A percentile compares a stretch with the other conserved stretches of the same genome.
These are phyloP conservation scores for Anarrhichthys ocellatus DNA, from an alignment of 2,113 vertebrate species.

Conservation along the genomic window DNA sequence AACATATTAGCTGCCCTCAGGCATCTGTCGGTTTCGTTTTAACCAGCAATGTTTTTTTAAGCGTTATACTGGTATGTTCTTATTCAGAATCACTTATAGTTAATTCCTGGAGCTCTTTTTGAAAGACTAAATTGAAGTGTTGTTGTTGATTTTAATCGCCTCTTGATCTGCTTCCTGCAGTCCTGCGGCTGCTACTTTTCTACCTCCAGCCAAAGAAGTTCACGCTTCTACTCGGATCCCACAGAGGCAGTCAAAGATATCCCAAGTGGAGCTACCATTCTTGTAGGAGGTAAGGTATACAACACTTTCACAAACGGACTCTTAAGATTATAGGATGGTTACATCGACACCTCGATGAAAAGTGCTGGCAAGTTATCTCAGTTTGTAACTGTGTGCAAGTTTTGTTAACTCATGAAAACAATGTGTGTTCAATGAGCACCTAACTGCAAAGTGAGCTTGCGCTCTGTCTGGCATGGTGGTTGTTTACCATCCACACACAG, in stretches of 20 bases:
- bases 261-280: slow-evolving; percentile 89
- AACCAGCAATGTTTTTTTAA: not conserved
- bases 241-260: slow-evolving; percentile 95
- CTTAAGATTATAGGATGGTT: not conserved
- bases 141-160: not conserved
- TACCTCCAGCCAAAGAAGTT: slow-evolving; percentile 81
- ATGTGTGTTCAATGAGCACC: not conserved
- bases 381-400: not conserved
- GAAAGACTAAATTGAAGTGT: not conserved
- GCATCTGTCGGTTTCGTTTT: not conserved
- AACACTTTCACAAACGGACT: not conserved
- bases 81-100: not conserved
- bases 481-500: slow-evolving; percentile 11
- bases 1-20: not conserved
- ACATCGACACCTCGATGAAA: not conserved
- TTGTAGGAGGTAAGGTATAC: slow-evolving; percentile 91
- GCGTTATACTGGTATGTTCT: not conserved
- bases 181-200: slow-evolving; percentile 88
- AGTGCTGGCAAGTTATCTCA: not conserved
- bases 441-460: not conserved
- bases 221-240: slow-evolving; percentile 89
- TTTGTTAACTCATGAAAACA: not conserved
- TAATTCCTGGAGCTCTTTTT: not conserved
- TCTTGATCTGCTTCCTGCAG: slow-evolving; percentile 74
- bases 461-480: not conserved